Percentiles rank a stretch among this genome's conserved stretches.
Conservation (phyloP, 1,140 invertebrate species). For the Hesperophylax magnus region DNA sequence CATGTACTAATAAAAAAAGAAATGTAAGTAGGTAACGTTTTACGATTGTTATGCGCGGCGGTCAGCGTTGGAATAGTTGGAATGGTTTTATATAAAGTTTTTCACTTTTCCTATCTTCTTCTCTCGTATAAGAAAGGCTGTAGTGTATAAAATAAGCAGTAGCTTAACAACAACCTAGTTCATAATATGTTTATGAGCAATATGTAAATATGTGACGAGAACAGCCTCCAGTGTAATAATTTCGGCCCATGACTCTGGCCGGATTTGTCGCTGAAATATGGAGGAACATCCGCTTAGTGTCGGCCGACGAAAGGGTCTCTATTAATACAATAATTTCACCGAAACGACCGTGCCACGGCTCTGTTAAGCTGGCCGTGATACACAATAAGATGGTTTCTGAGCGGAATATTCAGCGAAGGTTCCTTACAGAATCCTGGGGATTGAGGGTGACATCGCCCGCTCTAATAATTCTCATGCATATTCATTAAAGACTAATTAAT, state of each 20-base stretch:
- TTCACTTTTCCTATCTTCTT: no score
- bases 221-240: not conserved
- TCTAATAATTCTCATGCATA: constrained; percentile 58
- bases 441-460: constrained; percentile 40
- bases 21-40: no score
- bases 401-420: constrained; percentile 21
- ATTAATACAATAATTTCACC: constrained; percentile 30
- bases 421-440: constrained; percentile 32
- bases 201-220: no score
- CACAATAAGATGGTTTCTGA: constrained; percentile 15
- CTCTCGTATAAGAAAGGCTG: no score
- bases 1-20: no score
- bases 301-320: constrained; percentile 25
- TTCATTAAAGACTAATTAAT: constrained; percentile 58
- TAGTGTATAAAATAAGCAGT: no score
- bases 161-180: no score
- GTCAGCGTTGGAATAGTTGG: no score
- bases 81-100: no score
- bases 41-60: no score
- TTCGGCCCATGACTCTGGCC: not conserved
- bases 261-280: constrained; percentile 26
- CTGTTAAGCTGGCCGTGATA: constrained; percentile 18
- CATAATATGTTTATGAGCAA: no score
- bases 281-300: constrained; percentile 6
- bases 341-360: not conserved